Evolutionary conservation across 2,797 vertebrate species (phyloP).

Genomic region (Anabacerthia variegaticeps): DNA sequence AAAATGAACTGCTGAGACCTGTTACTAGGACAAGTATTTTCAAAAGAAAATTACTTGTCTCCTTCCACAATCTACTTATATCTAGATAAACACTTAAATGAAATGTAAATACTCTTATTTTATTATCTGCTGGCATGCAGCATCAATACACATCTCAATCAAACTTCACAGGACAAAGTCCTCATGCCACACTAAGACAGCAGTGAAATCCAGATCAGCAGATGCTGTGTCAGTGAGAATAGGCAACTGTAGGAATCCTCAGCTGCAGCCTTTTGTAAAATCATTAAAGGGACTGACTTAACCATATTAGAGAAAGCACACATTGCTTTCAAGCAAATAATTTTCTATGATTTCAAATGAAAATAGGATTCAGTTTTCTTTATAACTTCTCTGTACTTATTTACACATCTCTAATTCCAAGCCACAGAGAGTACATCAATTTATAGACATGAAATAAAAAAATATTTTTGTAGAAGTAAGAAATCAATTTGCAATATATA

Average conservation of each 20-base stretch:
- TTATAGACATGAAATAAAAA: not conserved
- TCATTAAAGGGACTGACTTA: not conserved
- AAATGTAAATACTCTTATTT: not conserved
- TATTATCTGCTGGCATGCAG: not conserved
- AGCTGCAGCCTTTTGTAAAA: not conserved
- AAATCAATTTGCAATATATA: not conserved
- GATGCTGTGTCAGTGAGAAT: not conserved
- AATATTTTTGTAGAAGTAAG: not conserved
- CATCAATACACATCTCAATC: not conserved
- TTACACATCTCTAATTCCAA: not conserved
- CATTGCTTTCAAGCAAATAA: not conserved
- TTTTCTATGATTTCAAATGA: not conserved
- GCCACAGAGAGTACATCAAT: not conserved
- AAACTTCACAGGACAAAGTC: not conserved
- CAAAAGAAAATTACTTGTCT: not conserved
- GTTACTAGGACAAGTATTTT: not conserved
- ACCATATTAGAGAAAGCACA: not conserved
- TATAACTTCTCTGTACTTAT: not conserved
- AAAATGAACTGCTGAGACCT: constrained; percentile 6
- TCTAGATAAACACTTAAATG: not conserved
- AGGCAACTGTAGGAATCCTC: not conserved
- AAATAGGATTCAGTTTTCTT: not conserved
- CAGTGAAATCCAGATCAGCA: not conserved
- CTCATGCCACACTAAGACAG: not conserved
- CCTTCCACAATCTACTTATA: not conserved